Evolutionary conservation across 1,140 invertebrate species (phyloP), one percentile per base, ranked within the genome.

Genomic region (Heliothis virescens): DNA sequence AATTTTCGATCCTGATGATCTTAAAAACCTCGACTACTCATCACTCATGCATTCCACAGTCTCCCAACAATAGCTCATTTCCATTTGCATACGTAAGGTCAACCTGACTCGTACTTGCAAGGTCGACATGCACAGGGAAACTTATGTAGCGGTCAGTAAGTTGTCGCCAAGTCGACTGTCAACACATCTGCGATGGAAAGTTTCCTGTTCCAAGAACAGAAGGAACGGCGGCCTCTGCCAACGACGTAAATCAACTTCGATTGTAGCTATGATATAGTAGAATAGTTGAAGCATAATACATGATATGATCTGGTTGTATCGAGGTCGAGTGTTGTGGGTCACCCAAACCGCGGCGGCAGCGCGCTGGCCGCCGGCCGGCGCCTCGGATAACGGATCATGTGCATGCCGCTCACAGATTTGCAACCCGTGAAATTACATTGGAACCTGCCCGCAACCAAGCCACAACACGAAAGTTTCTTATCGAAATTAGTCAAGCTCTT

Each of bases 31-130:
- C n/a, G 21, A 53, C 29, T 26, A 53, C 74, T 63, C 60, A 69
- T 78, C 52, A 69, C 12, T 26, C 26, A 78, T 69, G 62, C 63
- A 69, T 52, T 63, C 63, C 60, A 47, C 75, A 52, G 16, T 34
- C 75, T 63, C 52, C 16, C 15, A 67, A 78, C 62, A 78, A 78
- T 77, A 55, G 60, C 21, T 21, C 60, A 65, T 77, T 77, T 65
- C 52, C 53, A 69, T 78, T 78, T 41, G 69, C 75, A 78, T 21
- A 34, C 13, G 75, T 69, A 78, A 77, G 75, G 62, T 57, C 63
- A 48, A 73, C 53, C 9, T 5, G 62, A 69, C 75, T 69, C 53
- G 57, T 48, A 47, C 34, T 34, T 63, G 60, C 75, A 78, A 78
- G 74, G 74, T 76, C 74, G 50, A 12, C 59, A n/a, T n/a, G 52